Base-by-base conservation (phyloP, 2,797 vertebrate genomes). In the Danio jaintianensis region DNA sequence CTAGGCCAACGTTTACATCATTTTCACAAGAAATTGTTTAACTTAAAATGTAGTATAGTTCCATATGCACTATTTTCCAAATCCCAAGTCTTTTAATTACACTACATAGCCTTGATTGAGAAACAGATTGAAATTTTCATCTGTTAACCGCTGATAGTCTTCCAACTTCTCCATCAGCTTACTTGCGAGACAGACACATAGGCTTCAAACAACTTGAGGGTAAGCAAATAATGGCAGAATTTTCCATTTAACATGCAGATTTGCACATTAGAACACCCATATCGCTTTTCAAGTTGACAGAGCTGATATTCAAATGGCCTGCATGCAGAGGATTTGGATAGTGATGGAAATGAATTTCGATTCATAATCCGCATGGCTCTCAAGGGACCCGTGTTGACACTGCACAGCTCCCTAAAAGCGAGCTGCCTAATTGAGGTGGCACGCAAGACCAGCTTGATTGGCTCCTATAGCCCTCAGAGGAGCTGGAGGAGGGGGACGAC, bases 401-500 rank as follows among this genome's bases (percentile, higher is more conserved):
- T 67, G 72, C 71, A 55, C 40, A 73, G 66, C 70, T 59, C 70
- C 53, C 70, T 72, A 72, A 80, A 48, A 36, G 70, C 40, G 20
- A 43, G 52, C 43, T 20, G 78, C 63, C 67, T 82, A 83, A 87
- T 82, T 81, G 78, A 82, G 70, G 84, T 79, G 81, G 78, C 72
- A 82, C 42, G 47, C 78, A 76, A 7, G 55, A 75, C 43, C 59
- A 56, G 63, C 22, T 56, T 77, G 79, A 76, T 67, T 84, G 71
- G 86, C 42, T 82, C n/a, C 8, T 66, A 56, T 82, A 82, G 50
- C 78, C 42, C 43, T 78, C 15, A 16, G 36, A 67, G 47, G 2
- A 71, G 66, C 7, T 9, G 52, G 75, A 47, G 69, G n/a, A 73
- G 43, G 64, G 61, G 48, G 63, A 71, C 20, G 15, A 71, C 64